Conservation (phyloP, 2,797 vertebrate genomes). For the Xiphorhynchus erythropygius region DNA sequence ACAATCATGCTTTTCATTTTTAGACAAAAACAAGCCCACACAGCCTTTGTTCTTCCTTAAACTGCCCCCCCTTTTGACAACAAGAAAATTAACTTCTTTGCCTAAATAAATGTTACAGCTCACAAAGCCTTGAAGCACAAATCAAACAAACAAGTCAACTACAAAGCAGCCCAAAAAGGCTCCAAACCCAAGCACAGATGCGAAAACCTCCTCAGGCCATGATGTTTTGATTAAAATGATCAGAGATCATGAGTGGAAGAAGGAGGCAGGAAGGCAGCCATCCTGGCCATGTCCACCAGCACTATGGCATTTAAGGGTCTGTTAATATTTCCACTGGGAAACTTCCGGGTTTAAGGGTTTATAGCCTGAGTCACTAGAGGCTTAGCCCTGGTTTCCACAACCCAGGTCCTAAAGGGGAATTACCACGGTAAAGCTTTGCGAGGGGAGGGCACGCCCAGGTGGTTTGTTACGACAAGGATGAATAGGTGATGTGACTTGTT, state of each 20-base stretch:
- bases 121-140: not conserved
- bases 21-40: not conserved
- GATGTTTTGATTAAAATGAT: not conserved
- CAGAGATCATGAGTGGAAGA: not conserved
- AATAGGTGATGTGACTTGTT: rapidly evolving
- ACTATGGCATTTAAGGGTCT: rapidly evolving
- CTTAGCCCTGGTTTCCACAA: not conserved
- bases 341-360: not conserved
- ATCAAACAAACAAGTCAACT: conserved; percentile 6
- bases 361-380: rapidly evolving
- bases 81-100: conserved; percentile 15
- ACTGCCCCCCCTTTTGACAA: not conserved
- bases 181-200: not conserved
- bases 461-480: rapidly evolving
- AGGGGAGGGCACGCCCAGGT: rapidly evolving
- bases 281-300: not conserved
- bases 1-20: not conserved
- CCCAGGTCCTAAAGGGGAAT: not conserved
- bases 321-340: not conserved
- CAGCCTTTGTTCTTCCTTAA: not conserved
- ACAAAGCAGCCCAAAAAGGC: not conserved
- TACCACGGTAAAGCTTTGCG: not conserved
- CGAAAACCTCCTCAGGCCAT: not conserved
- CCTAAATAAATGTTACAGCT: conserved; percentile 34
- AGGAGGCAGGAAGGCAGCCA: not conserved